Base-by-base conservation (phyloP, 92 coral and sea anemone species). In the Nematostella vectensis region DNA sequence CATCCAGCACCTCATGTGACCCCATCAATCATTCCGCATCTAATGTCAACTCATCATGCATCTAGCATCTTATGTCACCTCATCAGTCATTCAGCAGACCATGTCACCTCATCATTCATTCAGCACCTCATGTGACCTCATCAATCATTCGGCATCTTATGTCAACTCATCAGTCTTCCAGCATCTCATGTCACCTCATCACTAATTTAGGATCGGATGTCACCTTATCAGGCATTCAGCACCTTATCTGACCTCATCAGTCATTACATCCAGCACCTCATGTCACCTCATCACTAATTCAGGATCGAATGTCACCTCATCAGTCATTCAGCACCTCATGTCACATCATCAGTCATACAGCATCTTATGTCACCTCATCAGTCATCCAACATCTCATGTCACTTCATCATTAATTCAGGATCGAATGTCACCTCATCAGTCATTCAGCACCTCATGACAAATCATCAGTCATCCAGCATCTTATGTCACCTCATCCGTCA, bases 121-220 rank as follows among this genome's bases (percentile, higher is more conserved):
- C 23, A 36, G 8, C 42, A 45, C 18, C 51, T 9, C 23, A 19
- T 17, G 4, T 6, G 17, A 45, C 51, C 9, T 45, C 51, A 45
- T 33, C 51, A 19, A 17, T 17, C 18, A 6, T 4, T 4, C 51
- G 18, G 9, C 51, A 45, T 17, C 4, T 17, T 22, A 45, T n/a
- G n/a, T n/a, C n/a, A n/a, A n/a, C 51, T 9, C 51, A 45, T 45
- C 51, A 45, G 9, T 22, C 9, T 4, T 22, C 18, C 18, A 45
- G 17, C 51, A 45, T 45, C 23, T 9, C 51, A 17, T 19, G 4
- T 6, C 51, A 45, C 23, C 51, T 45, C 51, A 45, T 45, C 51
- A 45, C 11, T 17, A 9, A 9, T 9, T 17, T 22, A 45, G 4
- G 17, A 45, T 22, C n/a, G n/a, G n/a, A 45, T 17, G 17, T 9